Evolutionary conservation across 2,113 vertebrate genomes (phyloP).

Genomic region (Gambusia affinis): DNA sequence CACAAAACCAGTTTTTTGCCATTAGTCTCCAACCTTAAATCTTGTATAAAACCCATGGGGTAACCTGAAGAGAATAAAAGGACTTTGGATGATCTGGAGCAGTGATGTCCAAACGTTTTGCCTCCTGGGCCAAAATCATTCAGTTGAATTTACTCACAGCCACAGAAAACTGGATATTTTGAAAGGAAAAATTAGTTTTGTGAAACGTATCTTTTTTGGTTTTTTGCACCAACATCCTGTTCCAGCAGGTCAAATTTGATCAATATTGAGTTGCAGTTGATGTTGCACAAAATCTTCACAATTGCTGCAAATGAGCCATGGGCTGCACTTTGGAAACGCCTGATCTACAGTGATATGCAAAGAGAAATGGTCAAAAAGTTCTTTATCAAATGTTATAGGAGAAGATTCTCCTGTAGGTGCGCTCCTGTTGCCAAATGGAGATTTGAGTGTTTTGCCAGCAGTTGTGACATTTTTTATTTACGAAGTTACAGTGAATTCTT

Average conservation of each 20-base stretch:
- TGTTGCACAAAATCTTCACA: not conserved
- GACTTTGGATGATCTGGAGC: not conserved
- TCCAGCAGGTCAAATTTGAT: not conserved
- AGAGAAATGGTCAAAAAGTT: not conserved
- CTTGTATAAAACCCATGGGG: not conserved
- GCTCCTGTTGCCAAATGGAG: not conserved
- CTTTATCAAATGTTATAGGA: not conserved
- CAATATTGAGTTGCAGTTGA: not conserved
- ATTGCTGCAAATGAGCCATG: not conserved
- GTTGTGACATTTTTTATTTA: not conserved
- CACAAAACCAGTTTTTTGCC: not conserved
- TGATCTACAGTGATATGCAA: not conserved
- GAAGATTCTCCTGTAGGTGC: not conserved
- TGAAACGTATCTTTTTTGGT: too few species aligned
- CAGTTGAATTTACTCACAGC: not conserved
- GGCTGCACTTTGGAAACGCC: too few species aligned
- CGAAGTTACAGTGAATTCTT: not conserved
- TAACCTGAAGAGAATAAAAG: not conserved
- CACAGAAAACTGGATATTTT: not conserved
- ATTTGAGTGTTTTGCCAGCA: not conserved
- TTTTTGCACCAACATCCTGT: not conserved
- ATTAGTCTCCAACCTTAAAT: not conserved
- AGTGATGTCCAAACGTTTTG: not conserved
- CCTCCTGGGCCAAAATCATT: not conserved
- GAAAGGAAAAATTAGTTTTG: not conserved